Evolutionary conservation across 1,140 invertebrate species (phyloP).

Genomic region (Penaeus chinensis): DNA sequence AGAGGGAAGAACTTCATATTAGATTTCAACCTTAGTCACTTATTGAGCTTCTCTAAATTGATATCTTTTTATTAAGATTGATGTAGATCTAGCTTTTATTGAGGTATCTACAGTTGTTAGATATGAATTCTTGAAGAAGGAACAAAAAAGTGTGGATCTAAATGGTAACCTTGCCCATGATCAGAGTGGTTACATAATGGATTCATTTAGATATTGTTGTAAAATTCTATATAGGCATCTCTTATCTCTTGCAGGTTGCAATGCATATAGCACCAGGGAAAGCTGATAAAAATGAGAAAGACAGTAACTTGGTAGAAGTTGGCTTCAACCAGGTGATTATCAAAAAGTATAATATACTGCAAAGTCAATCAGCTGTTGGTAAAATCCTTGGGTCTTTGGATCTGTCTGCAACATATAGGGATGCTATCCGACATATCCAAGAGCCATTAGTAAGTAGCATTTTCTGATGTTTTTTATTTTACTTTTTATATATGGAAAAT

Average conservation of each 20-base stretch:
- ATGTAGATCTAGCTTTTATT: too few relatives aligned
- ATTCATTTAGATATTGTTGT: too few relatives aligned
- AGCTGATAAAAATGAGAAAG: not conserved
- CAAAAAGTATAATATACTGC: conserved; percentile 15
- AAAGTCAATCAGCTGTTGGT: not conserved
- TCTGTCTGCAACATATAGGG: not conserved
- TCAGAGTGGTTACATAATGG: too few relatives aligned
- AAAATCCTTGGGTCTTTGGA: not conserved
- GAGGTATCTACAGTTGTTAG: too few relatives aligned
- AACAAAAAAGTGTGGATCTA: too few relatives aligned
- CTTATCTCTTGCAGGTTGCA: not conserved
- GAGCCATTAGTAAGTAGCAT: conserved; percentile 26
- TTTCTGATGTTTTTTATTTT: not conserved
- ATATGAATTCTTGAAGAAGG: too few relatives aligned
- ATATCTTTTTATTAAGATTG: too few relatives aligned
- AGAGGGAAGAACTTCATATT: too few relatives aligned
- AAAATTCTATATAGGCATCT: not conserved
- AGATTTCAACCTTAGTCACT: too few relatives aligned
- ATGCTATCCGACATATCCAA: conserved; percentile 22
- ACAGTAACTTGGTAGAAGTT: not conserved
- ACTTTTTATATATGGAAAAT: not conserved
- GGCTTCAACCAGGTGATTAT: conserved; percentile 24
- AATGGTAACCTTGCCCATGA: too few relatives aligned
- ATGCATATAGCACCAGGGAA: not conserved
- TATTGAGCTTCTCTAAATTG: too few relatives aligned